Percentiles rank a stretch among this genome's conserved stretches.
Evolutionary conservation across 2,888 invertebrate genomes (phyloP).

Genomic region (Papilio gigon): DNA sequence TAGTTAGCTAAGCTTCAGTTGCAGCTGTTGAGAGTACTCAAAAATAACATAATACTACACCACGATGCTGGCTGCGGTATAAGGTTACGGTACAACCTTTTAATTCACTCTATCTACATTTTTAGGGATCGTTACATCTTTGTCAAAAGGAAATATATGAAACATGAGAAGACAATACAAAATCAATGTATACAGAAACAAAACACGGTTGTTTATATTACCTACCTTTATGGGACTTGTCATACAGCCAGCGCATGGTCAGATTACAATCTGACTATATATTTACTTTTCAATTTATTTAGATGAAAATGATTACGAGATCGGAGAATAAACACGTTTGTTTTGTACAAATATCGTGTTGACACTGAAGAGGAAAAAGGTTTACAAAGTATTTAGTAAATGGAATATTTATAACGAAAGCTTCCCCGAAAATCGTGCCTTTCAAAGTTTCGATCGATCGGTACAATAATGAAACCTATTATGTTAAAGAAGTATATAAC

Average conservation of each 20-base stretch:
- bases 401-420: neutral
- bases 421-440: neutral
- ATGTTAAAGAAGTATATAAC: neutral
- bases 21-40: neutral
- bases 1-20: neutral
- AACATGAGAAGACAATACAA: neutral
- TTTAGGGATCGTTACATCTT: no score
- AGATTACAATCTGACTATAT: neutral
- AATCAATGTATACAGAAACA: neutral
- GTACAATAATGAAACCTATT: neutral
- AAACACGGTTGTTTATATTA: neutral
- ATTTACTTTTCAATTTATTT: neutral
- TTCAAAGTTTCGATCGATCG: neutral
- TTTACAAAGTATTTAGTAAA: neutral
- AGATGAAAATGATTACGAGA: neutral
- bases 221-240: neutral
- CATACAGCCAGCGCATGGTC: neutral
- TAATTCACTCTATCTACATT: no score
- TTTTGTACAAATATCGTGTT: neutral
- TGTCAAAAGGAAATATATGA: no score
- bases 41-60: neutral
- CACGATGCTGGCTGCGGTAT: no score
- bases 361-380: conserved; percentile 5
- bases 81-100: no score
- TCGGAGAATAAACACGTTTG: neutral